A percentile compares a stretch with the other conserved stretches of the same genome.
phyloP scores from a whole-genome alignment of 2,797 vertebrate species.

The Sebastes minor region DNA sequence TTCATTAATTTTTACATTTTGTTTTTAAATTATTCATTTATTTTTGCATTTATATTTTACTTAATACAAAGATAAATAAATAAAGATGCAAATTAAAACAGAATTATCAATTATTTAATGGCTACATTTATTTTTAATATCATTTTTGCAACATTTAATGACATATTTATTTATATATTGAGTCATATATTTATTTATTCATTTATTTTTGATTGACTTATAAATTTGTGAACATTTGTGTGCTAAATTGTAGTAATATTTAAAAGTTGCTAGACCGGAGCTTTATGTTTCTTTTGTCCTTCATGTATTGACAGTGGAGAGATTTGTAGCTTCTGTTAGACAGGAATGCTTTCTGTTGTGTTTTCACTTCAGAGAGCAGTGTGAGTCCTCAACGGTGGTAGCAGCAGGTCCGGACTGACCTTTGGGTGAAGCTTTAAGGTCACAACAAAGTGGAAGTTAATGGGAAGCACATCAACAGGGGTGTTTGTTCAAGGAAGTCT shows the following conservation, averaged over 20 bases:
- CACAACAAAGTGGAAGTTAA: background rate
- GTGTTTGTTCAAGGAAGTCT: background rate
- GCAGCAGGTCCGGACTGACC: too few relatives aligned
- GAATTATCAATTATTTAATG: too few relatives aligned
- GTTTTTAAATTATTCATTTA: too few relatives aligned
- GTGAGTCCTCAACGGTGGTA: accelerated
- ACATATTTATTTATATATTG: too few relatives aligned
- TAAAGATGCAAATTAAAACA: too few relatives aligned
- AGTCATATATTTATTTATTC: too few relatives aligned
- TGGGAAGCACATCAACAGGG: background rate
- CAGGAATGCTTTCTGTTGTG: background rate
- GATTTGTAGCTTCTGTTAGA: background rate
- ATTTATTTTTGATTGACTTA: too few relatives aligned
- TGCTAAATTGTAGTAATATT: background rate
- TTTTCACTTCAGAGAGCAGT: background rate
- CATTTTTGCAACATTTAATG: too few relatives aligned
- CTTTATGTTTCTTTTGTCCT: background rate
- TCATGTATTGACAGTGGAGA: accelerated
- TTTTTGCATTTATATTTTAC: too few relatives aligned
- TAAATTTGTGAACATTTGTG: background rate
- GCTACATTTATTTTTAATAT: too few relatives aligned
- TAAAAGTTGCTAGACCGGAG: background rate
- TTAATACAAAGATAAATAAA: too few relatives aligned
- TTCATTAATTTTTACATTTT: too few relatives aligned
- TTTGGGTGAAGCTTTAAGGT: background rate